A percentile compares a stretch with the other conserved stretches of the same genome.
phyloP scores from a whole-genome alignment of 2,113 vertebrate genomes.

The Ellobius talpinus region DNA sequence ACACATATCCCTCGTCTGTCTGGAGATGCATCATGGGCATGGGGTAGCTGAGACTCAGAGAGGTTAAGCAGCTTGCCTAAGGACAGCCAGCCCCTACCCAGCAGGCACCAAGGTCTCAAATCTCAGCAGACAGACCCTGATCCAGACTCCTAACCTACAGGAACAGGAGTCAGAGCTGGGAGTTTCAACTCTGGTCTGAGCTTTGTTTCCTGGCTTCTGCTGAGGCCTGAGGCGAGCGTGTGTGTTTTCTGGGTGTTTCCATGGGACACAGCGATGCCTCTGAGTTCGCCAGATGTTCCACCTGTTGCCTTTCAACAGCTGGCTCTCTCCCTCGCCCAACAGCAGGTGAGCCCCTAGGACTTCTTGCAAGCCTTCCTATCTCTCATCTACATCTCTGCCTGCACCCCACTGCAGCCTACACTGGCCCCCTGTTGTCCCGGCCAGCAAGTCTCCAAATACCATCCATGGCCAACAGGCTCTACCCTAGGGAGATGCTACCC shows the following conservation, averaged over 20 bases:
- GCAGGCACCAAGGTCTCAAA: neutral
- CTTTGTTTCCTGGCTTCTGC: neutral
- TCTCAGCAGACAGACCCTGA: neutral
- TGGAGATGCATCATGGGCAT: neutral
- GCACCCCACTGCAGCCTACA: neutral
- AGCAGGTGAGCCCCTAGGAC: neutral
- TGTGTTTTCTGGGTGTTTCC: neutral
- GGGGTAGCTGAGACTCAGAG: neutral
- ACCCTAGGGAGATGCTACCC: fast-evolving
- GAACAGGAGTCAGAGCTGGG: neutral
- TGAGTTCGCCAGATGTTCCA: fast-evolving
- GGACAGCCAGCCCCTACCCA: neutral
- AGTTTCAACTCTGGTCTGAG: neutral
- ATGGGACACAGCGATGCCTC: too few species aligned
- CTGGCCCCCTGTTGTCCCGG: fast-evolving
- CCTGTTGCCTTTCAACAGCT: neutral
- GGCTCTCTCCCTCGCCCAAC: neutral
- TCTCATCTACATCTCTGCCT: neutral
- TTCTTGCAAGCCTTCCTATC: neutral
- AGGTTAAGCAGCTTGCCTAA: neutral
- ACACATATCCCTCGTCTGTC: too few species aligned
- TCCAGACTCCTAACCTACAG: neutral
- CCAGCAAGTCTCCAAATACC: fast-evolving
- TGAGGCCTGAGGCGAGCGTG: fast-evolving
- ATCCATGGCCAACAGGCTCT: fast-evolving